Percentiles rank a stretch among this genome's conserved stretches.
phyloP scores from a whole-genome alignment of 2,888 invertebrate genomes.

The Yponomeuta plumbellus region DNA sequence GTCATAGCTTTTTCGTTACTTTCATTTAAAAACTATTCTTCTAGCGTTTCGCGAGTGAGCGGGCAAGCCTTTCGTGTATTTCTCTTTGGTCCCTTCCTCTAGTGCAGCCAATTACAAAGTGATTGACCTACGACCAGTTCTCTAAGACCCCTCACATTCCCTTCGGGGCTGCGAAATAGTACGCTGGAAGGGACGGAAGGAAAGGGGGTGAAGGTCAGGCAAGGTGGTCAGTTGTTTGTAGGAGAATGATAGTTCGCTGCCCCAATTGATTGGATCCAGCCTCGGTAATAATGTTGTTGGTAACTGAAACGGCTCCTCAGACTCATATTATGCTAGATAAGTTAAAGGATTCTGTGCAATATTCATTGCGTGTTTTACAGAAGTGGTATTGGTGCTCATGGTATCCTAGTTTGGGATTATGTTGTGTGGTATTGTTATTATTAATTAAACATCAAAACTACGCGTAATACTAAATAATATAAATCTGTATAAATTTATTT shows the following conservation, averaged over 20 bases:
- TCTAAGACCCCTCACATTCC: slow-evolving; percentile 29
- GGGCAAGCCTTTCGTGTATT: not conserved
- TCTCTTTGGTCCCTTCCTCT: slow-evolving; percentile 17
- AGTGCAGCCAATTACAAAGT: slow-evolving; percentile 64
- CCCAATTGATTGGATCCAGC: slow-evolving; percentile 13
- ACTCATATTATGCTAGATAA: not conserved
- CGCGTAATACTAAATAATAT: too few species aligned
- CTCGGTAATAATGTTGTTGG: slow-evolving; percentile 13
- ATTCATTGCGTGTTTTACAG: too few species aligned
- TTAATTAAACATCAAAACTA: too few species aligned
- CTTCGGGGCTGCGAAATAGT: not conserved
- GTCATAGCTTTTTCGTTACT: too few species aligned
- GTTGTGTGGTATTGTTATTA: too few species aligned
- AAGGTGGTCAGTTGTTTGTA: not conserved
- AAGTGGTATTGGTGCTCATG: too few species aligned
- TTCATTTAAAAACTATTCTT: too few species aligned
- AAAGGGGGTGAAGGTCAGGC: not conserved
- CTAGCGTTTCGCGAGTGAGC: too few species aligned
- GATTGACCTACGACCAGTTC: slow-evolving; percentile 53
- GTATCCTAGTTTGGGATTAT: too few species aligned
- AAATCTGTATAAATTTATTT: too few species aligned
- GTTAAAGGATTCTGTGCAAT: too few species aligned
- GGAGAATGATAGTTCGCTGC: slow-evolving; percentile 11
- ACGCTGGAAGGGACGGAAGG: not conserved
- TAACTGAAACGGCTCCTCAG: not conserved